A percentile compares a stretch with the other conserved stretches of the same genome.
phyloP scores from a whole-genome alignment of 2,797 vertebrate genomes.

The Hydrocynus forskahlii region DNA sequence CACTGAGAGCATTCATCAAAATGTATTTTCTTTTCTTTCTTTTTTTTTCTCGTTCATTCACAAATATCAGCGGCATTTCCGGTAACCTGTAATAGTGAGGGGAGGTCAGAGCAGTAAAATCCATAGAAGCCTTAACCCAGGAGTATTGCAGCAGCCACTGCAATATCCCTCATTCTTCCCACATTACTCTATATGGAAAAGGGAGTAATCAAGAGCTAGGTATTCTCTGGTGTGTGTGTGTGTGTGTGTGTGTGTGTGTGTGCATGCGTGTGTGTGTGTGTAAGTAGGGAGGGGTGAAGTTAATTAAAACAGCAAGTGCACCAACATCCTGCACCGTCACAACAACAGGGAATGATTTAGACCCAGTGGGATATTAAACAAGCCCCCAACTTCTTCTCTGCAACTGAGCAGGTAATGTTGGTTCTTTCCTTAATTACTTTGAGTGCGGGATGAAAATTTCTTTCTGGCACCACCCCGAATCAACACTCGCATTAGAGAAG shows the following conservation, averaged over 20 bases:
- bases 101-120: slow-evolving; percentile 9
- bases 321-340: slow-evolving; percentile 78
- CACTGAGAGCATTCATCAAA: slow-evolving; percentile 9
- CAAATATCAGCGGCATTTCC: slow-evolving; percentile 11
- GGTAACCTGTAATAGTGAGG: slow-evolving; percentile 16
- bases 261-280: slow-evolving; percentile 6
- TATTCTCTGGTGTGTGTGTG: slow-evolving; percentile 63
- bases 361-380: slow-evolving; percentile 76
- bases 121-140: slow-evolving; percentile 20
- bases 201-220: slow-evolving; percentile 69
- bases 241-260: slow-evolving; percentile 14
- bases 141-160: slow-evolving; percentile 29
- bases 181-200: slow-evolving; percentile 54
- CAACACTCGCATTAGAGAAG: slow-evolving; percentile 60
- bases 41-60: neutral
- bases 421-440: slow-evolving; percentile 62
- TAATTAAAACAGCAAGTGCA: slow-evolving; percentile 81
- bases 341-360: slow-evolving; percentile 75
- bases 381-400: slow-evolving; percentile 69
- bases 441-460: slow-evolving; percentile 45
- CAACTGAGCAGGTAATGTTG: slow-evolving; percentile 64
- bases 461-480: slow-evolving; percentile 54
- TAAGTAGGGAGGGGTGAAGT: slow-evolving; percentile 69
- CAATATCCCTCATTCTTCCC: slow-evolving; percentile 34
- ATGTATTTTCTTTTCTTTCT: neutral